These are phyloP conservation scores for Crax fasciolata DNA, from an alignment of 2,797 vertebrate genomes.

Conservation along the genomic window DNA sequence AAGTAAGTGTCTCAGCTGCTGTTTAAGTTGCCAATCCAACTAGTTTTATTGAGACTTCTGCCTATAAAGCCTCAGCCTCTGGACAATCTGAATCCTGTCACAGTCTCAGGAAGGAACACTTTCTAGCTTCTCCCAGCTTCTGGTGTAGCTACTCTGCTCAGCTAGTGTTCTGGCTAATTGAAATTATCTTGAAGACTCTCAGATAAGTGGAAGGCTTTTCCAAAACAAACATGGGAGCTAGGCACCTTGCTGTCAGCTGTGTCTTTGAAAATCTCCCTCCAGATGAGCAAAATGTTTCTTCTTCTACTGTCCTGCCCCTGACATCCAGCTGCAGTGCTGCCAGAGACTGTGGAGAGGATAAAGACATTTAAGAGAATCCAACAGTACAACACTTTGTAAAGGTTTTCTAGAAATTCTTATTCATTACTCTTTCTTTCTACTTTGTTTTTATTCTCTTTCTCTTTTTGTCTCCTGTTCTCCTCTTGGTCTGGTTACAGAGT, in stretches of 20 bases:
- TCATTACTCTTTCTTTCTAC: background rate
- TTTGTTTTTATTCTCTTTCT: background rate
- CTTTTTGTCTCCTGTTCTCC: background rate
- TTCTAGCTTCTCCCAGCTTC: background rate
- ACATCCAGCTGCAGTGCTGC: background rate
- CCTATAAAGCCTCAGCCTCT: background rate
- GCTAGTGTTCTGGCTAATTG: background rate
- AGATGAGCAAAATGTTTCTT: background rate
- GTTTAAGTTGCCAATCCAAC: background rate
- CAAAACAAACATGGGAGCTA: fast-evolving
- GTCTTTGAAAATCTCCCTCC: background rate
- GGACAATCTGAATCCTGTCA: background rate
- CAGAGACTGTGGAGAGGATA: background rate
- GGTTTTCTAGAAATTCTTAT: background rate
- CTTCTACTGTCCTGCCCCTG: background rate
- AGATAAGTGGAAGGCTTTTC: background rate
- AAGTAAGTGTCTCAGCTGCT: background rate
- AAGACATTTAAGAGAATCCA: background rate
- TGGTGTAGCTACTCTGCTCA: background rate
- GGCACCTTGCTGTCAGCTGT: background rate
- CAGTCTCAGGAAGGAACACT: background rate
- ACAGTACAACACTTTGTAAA: background rate
- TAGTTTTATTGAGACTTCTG: background rate
- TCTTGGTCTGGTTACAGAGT: background rate
- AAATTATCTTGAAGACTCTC: background rate